These are phyloP conservation scores for Falco naumanni DNA, from an alignment of 2,797 vertebrate species.

Conservation along the genomic window DNA sequence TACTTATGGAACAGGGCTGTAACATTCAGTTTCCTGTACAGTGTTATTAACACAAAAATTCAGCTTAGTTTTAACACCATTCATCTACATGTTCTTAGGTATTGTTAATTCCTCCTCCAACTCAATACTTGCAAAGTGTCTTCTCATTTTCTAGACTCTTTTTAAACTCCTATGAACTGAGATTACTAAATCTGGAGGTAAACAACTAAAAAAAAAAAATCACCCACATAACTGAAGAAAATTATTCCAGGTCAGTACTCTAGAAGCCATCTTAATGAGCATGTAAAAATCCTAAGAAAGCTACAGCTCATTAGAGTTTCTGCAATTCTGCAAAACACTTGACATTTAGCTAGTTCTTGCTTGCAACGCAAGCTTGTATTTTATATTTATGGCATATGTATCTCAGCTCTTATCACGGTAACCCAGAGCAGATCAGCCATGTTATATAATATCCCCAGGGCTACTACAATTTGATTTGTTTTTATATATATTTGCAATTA, in stretches of 20 bases:
- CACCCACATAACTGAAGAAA: background rate
- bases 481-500: background rate
- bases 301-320: background rate
- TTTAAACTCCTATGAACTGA: background rate
- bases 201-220: background rate
- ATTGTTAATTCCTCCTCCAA: background rate
- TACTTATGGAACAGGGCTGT: background rate
- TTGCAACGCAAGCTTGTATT: background rate
- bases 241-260: background rate
- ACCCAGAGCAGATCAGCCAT: background rate
- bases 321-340: background rate
- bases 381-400: background rate
- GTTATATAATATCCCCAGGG: background rate
- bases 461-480: background rate
- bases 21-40: conserved; percentile 30
- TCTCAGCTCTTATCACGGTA: background rate
- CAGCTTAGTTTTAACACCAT: background rate
- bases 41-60: background rate
- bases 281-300: background rate
- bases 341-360: background rate
- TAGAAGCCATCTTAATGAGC: background rate
- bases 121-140: background rate
- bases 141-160: background rate
- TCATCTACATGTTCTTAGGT: background rate
- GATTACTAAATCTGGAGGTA: background rate